Evolutionary conservation across 2,888 invertebrate species (phyloP), one percentile per base, ranked within the genome.

Genomic region (Copidosoma aretas): DNA sequence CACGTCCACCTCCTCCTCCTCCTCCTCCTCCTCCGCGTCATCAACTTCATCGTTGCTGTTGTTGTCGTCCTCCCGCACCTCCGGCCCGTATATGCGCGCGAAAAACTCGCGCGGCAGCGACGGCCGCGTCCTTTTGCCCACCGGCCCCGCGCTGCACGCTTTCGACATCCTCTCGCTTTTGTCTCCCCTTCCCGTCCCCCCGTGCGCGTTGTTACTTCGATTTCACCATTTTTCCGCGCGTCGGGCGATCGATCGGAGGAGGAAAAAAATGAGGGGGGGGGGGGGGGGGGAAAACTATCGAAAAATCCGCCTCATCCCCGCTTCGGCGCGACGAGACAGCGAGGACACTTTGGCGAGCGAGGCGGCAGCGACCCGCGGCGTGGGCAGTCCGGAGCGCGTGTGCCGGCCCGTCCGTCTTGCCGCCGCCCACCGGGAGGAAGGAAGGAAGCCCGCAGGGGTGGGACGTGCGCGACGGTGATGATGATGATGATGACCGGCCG

Each of bases 51-150:
- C 62, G 17, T 65, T 60, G 19, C 32, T 53, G 12, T 67, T 43
- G 39, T 54, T 32, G 46, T 46, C 49, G 60, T 15, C 24, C 22
- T 21, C 8, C 14, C 43, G 25, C 8, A 51, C 4, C 32, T 32
- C n/a, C 32, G 32, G 3, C 8, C 64, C 71, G 65, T 71, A 71
- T 12, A 71, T 65, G 1, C 67, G 65, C 0, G 67, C 71, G 32
- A 71, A 71, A 46, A 71, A 71, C 51, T 71, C 71, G 10, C 71
- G 68, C 0, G 71, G 71, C 4, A 60, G 24, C 14, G 60, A 71
- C 5, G 71, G 71, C 14, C 70, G 60, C 14, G 46, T 24, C 15
- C 52, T 54, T 21, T 56, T 63, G 4, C 32, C 32, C 32, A 8
- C 4, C 32, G 54, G 1, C 32, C 58, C 10, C 43, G 60, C 54